Evolutionary conservation across 2,113 vertebrate species (phyloP).

Genomic region (Gadus macrocephalus): DNA sequence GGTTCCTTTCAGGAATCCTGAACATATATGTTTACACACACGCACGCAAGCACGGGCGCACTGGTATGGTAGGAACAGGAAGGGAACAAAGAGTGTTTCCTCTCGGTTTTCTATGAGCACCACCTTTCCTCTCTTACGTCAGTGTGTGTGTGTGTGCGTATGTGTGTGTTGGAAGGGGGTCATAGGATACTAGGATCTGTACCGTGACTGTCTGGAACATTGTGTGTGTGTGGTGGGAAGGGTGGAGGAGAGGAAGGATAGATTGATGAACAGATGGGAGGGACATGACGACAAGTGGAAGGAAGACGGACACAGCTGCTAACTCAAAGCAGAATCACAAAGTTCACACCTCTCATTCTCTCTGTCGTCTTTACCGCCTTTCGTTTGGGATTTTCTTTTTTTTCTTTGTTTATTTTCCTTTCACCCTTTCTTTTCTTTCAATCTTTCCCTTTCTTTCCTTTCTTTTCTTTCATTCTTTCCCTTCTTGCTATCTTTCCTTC

Average conservation of each 20-base stretch:
- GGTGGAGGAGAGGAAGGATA: conserved; percentile 17
- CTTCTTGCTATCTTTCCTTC: not conserved
- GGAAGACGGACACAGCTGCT: conserved; percentile 44
- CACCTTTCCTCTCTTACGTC: conserved; percentile 54
- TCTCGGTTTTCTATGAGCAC: conserved; percentile 51
- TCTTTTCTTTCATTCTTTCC: not conserved
- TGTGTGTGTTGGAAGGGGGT: not conserved
- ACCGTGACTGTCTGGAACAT: too few species aligned
- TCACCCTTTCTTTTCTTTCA: conserved; percentile 17
- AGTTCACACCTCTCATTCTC: not conserved
- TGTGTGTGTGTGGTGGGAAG: conserved; percentile 17
- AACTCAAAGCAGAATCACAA: not conserved
- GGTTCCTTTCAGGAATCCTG: conserved; percentile 55
- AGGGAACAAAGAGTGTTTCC: conserved; percentile 62
- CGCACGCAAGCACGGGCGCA: too few species aligned
- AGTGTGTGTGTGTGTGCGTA: conserved; percentile 21
- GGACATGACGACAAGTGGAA: conserved; percentile 27
- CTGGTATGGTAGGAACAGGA: conserved; percentile 44
- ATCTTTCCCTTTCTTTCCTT: conserved; percentile 10
- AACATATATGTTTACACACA: conserved; percentile 52
- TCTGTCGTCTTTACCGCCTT: not conserved
- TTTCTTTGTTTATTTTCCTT: not conserved
- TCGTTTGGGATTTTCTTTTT: not conserved
- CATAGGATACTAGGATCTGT: too few species aligned
- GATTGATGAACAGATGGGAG: conserved; percentile 44